These are phyloP conservation scores for Porites lutea DNA, from an alignment of 64 coral and sea anemone species.

Conservation along the genomic window DNA sequence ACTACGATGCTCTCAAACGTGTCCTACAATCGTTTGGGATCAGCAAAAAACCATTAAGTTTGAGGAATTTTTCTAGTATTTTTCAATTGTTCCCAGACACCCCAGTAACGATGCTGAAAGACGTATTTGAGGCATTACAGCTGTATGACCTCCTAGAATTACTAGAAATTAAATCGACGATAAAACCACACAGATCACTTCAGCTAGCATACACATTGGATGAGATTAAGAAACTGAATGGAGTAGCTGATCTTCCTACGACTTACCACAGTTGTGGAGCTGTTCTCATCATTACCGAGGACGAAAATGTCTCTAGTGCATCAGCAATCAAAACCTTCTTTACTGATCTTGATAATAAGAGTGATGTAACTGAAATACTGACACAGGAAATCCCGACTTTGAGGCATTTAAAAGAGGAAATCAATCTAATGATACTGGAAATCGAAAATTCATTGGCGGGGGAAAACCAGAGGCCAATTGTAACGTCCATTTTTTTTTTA, in stretches of 20 bases:
- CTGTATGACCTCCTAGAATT: neutral
- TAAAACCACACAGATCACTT: neutral
- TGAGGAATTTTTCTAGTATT: neutral
- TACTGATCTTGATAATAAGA: neutral
- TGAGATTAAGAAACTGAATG: neutral
- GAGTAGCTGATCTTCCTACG: neutral
- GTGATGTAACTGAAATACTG: neutral
- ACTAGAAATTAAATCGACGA: neutral
- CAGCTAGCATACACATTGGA: neutral
- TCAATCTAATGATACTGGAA: neutral
- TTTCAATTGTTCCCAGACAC: neutral
- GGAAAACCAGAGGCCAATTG: no score
- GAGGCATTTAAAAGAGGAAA: neutral
- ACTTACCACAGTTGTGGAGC: neutral
- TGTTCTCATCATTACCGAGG: neutral
- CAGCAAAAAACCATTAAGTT: neutral
- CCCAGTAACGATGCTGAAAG: neutral
- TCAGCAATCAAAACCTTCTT: neutral
- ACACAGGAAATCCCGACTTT: neutral
- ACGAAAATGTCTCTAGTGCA: neutral
- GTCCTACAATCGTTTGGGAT: neutral
- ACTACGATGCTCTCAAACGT: neutral
- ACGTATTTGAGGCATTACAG: slow-evolving; percentile 11
- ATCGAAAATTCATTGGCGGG: no score
- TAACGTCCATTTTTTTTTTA: no score